Percentiles rank a stretch among this genome's conserved stretches.
phyloP scores from a whole-genome alignment of 2,113 vertebrate genomes.

The Agapornis roseicollis region DNA sequence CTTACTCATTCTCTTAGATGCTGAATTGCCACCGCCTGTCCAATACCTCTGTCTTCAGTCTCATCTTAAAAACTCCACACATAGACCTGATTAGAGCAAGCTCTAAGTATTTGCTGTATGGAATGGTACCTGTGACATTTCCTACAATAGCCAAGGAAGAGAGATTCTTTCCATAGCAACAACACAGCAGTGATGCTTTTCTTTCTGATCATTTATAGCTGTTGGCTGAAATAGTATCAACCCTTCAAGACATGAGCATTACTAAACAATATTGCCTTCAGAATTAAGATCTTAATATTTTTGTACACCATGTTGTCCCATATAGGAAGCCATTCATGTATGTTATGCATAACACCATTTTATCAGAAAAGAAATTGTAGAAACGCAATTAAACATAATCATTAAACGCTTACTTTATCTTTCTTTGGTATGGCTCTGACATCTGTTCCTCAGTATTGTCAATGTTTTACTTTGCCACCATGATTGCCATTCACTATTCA shows the following conservation, averaged over 20 bases:
- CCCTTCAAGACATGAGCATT: not conserved
- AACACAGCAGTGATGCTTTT: not conserved
- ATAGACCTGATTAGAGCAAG: not conserved
- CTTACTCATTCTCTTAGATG: not conserved
- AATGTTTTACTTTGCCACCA: not conserved
- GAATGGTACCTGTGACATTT: not conserved
- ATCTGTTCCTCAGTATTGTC: not conserved
- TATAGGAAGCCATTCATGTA: not conserved
- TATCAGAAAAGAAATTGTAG: not conserved
- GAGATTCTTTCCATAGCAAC: not conserved
- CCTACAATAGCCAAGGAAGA: not conserved
- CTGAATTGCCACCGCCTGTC: not conserved
- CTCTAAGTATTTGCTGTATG: not conserved
- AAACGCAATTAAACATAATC: not conserved
- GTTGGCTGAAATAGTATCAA: not conserved
- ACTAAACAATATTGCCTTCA: not conserved
- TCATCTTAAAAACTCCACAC: accelerated
- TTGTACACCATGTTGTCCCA: not conserved
- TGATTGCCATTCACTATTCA: not conserved
- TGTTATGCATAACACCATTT: not conserved
- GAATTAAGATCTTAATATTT: not conserved
- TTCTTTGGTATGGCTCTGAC: not conserved
- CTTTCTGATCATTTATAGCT: not conserved
- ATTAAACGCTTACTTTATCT: not conserved
- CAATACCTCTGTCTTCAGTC: not conserved